These are phyloP conservation scores for Myanophis thanlyinensis DNA, from an alignment of 2,113 vertebrate genomes.

Conservation along the genomic window DNA sequence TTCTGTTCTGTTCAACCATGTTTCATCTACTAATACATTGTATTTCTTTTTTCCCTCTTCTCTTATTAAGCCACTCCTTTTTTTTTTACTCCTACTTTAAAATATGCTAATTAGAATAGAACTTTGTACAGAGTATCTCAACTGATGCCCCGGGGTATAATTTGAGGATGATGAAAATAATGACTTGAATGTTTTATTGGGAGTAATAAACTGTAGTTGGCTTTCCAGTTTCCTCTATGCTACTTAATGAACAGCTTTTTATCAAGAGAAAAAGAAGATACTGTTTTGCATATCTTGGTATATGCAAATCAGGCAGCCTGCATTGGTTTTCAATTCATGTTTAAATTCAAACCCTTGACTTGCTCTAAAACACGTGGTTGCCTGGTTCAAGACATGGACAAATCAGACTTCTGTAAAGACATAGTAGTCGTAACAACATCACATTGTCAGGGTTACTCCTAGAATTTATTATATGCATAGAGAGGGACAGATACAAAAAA, in stretches of 20 bases:
- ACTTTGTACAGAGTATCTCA: not conserved
- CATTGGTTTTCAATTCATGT: not conserved
- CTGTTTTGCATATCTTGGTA: not conserved
- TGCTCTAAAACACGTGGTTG: not conserved
- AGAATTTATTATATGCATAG: not conserved
- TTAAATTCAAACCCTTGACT: not conserved
- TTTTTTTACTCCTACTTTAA: not conserved
- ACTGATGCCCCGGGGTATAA: not conserved
- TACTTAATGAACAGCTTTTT: not conserved
- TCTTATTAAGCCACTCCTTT: not conserved
- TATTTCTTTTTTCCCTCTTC: not conserved
- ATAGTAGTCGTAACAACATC: not conserved
- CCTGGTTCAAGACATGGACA: not conserved
- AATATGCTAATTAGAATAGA: not conserved
- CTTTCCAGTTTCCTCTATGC: not conserved
- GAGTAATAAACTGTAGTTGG: not conserved
- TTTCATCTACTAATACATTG: not conserved
- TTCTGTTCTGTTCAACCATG: too few relatives aligned
- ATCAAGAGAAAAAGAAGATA: not conserved
- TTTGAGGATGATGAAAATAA: constrained; percentile 14
- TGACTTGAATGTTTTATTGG: not conserved
- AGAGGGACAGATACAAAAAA: not conserved
- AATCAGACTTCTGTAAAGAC: not conserved
- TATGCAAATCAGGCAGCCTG: not conserved
- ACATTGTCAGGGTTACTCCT: not conserved